Evolutionary conservation across 2,113 vertebrate genomes (phyloP), one percentile per base, ranked within the genome.

Genomic region (Bubo blakistoni): DNA sequence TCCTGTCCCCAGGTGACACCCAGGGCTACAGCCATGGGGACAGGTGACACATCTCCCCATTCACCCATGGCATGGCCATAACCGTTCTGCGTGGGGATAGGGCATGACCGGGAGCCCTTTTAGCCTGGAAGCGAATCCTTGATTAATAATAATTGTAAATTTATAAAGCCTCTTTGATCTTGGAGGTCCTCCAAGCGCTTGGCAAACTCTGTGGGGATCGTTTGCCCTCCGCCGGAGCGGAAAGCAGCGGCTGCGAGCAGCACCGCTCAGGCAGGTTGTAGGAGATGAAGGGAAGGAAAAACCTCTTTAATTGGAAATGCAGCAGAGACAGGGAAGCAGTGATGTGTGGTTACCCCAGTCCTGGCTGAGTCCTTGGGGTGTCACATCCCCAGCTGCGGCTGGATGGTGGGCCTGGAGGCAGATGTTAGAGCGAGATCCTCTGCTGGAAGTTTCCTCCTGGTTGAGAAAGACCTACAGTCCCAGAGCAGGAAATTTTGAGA

Each of bases 341-440:
- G n/a, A 19, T 11, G 51, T 0, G 0, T 30, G 44, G 52, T 67
- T 42, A 51, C 8, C 65, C 51, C 29, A 25, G 38, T 63, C 59
- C 67, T 74, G 73, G 67, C 40, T 2, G 7, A 10, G 20, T 81
- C 32, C 54, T 54, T 22, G 27, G 69, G 29, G 27, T 13, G 7
- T 80, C 52, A 36, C 27, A 24, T 54, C 70, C 27, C 24, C 1
- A 2, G 2, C 36, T 51, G 63, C 32, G 38, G 55, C 12, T 12
- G 4, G 6, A 18, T 0, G 7, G 24, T 44, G 46, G 51, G 24
- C 59, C 66, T 81, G 52, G 18, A 36, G 58, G 26, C 26, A 82
- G 40, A 47, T 59, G 12, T 17, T 70, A 58, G 40, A 76, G 36
- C 0, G 0, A 57, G 34, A 79, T 44, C 16, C 27, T 51, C 13